These are phyloP conservation scores for Schizopygopsis pylzovi DNA, from an alignment of 2,797 vertebrate species.

Conservation along the genomic window DNA sequence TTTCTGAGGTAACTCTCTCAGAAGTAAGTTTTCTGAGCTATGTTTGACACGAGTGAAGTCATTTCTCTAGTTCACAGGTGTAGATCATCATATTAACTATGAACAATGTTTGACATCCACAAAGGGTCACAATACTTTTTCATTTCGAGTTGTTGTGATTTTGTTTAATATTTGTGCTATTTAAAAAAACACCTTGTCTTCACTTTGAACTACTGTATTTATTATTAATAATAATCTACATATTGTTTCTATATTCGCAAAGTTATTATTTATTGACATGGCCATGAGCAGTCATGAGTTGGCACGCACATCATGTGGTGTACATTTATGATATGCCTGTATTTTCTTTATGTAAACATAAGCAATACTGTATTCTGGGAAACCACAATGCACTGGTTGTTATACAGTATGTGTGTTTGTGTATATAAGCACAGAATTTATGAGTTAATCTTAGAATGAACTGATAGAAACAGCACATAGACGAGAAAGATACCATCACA, in stretches of 20 bases:
- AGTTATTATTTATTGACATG: background rate
- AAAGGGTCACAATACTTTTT: background rate
- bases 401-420: background rate
- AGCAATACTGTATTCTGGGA: background rate
- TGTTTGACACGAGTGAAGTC: background rate
- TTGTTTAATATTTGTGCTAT: background rate
- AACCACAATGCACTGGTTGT: background rate
- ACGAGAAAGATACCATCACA: slow-evolving; percentile 15
- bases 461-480: slow-evolving; percentile 19
- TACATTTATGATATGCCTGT: slow-evolving; percentile 24
- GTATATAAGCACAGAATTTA: background rate
- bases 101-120: background rate
- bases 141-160: background rate
- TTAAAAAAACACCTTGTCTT: background rate
- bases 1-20: background rate
- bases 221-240: background rate
- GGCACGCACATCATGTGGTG: background rate
- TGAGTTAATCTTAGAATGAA: background rate
- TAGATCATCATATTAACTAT: background rate
- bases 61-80: background rate
- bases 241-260: background rate
- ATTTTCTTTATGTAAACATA: slow-evolving; percentile 3
- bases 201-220: background rate
- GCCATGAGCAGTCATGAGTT: background rate
- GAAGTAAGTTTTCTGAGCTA: background rate